phyloP scores from a whole-genome alignment of 2,888 invertebrate genomes.

The Alloscopus bannaensis region DNA sequence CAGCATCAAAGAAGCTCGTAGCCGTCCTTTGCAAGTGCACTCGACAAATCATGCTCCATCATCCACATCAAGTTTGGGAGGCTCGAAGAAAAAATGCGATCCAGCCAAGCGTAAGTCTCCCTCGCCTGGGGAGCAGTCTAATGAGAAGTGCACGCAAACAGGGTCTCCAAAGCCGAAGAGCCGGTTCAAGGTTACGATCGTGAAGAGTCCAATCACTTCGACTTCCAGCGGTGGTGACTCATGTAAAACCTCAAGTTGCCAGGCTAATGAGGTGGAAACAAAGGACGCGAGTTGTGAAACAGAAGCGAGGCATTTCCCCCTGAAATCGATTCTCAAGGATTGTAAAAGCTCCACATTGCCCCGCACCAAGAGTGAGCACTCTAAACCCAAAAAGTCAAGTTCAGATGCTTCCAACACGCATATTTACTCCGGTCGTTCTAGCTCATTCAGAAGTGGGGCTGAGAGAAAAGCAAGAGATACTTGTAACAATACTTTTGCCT shows the following conservation, averaged over 20 bases:
- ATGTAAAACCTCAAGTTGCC: conserved; percentile 1
- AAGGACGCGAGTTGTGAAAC: conserved; percentile 46
- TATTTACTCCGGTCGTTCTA: conserved; percentile 9
- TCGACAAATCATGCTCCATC: neutral
- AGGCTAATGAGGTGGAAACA: conserved; percentile 31
- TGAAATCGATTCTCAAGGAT: conserved; percentile 49
- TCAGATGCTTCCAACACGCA: neutral
- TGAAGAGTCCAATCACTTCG: conserved; percentile 32
- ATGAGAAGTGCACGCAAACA: conserved; percentile 52
- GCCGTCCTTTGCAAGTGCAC: conserved; percentile 49
- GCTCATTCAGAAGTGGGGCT: neutral
- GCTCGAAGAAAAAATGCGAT: conserved; percentile 20
- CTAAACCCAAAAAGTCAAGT: conserved; percentile 30
- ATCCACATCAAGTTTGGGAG: too few relatives aligned
- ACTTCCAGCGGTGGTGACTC: neutral
- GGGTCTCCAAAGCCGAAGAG: conserved; percentile 34
- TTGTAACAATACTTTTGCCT: neutral
- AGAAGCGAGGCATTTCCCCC: conserved; percentile 29
- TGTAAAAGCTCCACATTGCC: conserved; percentile 54
- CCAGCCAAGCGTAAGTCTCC: conserved; percentile 22
- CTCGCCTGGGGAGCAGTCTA: conserved; percentile 29
- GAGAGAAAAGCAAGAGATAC: conserved; percentile 9
- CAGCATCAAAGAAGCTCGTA: conserved; percentile 60
- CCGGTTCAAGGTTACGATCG: conserved; percentile 45
- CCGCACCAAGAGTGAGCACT: conserved; percentile 25